Percentiles rank a stretch among this genome's conserved stretches.
phyloP scores from a whole-genome alignment of 2,888 invertebrate species.

The Brachycybe producta region DNA sequence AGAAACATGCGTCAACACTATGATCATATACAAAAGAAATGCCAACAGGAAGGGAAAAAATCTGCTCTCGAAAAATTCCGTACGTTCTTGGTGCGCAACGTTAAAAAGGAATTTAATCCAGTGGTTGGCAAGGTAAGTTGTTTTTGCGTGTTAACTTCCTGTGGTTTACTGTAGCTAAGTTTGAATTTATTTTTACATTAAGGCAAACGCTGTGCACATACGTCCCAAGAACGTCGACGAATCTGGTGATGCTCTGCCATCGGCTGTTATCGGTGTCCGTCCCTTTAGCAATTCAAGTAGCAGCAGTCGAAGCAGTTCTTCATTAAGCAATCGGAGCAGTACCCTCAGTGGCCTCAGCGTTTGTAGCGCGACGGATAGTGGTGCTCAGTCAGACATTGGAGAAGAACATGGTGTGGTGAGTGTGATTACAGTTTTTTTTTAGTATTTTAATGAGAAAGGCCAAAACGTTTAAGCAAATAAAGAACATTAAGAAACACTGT shows the following conservation, averaged over 20 bases:
- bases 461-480: too few species aligned
- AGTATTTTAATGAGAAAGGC: too few species aligned
- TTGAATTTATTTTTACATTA: too few species aligned
- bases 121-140: too few species aligned
- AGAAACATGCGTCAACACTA: slow-evolving; percentile 67
- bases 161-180: too few species aligned
- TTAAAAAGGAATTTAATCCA: slow-evolving; percentile 8
- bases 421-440: background rate
- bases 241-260: too few species aligned
- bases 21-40: slow-evolving; percentile 62
- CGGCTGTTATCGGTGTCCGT: background rate
- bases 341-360: slow-evolving; percentile 59
- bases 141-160: too few species aligned
- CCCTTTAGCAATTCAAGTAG: background rate
- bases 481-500: background rate
- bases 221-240: too few species aligned
- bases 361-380: slow-evolving; percentile 67
- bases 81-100: slow-evolving; percentile 45
- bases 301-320: slow-evolving; percentile 42
- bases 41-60: slow-evolving; percentile 57
- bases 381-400: slow-evolving; percentile 62
- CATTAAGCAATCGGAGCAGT: slow-evolving; percentile 65
- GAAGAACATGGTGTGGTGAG: slow-evolving; percentile 45
- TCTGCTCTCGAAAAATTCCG: slow-evolving; percentile 67
- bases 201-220: too few species aligned